These are phyloP conservation scores for Camponotus floridanus DNA, from an alignment of 1,140 invertebrate genomes.

Conservation along the genomic window DNA sequence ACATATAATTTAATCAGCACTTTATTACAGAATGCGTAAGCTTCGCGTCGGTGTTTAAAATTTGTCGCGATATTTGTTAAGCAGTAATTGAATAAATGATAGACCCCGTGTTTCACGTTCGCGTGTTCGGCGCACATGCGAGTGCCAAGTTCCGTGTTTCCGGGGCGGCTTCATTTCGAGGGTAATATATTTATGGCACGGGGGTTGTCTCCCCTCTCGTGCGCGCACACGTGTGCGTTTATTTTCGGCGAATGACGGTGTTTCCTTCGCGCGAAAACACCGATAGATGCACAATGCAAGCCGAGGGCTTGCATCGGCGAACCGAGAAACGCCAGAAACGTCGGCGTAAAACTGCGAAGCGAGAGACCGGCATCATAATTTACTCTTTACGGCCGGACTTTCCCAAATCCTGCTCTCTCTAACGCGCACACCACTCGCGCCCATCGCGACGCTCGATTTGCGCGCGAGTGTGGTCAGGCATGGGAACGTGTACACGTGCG, in stretches of 20 bases:
- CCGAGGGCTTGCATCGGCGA: neutral
- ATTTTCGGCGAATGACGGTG: constrained; percentile 10
- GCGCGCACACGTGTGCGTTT: constrained; percentile 13
- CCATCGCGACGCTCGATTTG: neutral
- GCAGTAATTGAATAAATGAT: constrained; percentile 33
- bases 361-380: constrained; percentile 81
- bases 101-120: constrained; percentile 16
- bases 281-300: constrained; percentile 35
- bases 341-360: constrained; percentile 79
- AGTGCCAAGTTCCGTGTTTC: constrained; percentile 20
- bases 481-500: constrained; percentile 38
- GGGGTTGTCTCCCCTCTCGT: neutral
- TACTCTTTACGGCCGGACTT: constrained; percentile 81
- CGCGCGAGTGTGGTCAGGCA: constrained; percentile 18
- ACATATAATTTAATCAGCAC: neutral
- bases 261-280: constrained; percentile 30
- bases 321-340: neutral
- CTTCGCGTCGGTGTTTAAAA: neutral
- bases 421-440: constrained; percentile 1
- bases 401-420: constrained; percentile 76
- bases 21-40: too few relatives aligned
- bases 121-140: neutral
- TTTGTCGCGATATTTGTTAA: constrained; percentile 37
- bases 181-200: constrained; percentile 44
- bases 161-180: neutral